Percentiles rank a stretch among this genome's conserved stretches.
Evolutionary conservation across 1,140 invertebrate species (phyloP).

Genomic region (Trachymyrmex cornetzi): DNA sequence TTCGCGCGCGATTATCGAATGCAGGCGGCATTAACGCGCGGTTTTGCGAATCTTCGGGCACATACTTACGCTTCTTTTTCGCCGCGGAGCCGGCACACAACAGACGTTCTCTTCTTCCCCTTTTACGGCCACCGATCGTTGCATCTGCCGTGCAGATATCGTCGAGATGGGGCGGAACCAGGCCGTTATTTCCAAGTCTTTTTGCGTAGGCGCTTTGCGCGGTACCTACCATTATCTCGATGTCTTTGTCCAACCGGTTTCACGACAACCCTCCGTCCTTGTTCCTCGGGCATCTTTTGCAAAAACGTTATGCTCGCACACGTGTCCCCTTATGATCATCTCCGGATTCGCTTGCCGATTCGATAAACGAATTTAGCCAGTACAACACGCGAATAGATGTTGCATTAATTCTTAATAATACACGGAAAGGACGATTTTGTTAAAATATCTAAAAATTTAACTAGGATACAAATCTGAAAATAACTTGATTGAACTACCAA

Average conservation of each 20-base stretch:
- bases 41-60: slow-evolving; percentile 50
- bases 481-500: too few species aligned
- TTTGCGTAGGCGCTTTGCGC: slow-evolving; percentile 59
- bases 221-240: slow-evolving; percentile 58
- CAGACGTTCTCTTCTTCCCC: slow-evolving; percentile 53
- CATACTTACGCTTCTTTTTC: slow-evolving; percentile 38
- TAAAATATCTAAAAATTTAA: too few species aligned
- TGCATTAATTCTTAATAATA: not conserved
- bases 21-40: slow-evolving; percentile 38
- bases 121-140: slow-evolving; percentile 50
- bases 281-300: not conserved
- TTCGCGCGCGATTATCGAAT: slow-evolving; percentile 12
- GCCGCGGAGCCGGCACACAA: slow-evolving; percentile 9
- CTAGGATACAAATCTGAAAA: too few species aligned
- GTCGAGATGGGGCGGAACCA: slow-evolving; percentile 47
- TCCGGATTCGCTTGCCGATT: slow-evolving; percentile 27
- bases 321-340: slow-evolving; percentile 44
- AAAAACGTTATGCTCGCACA: slow-evolving; percentile 54
- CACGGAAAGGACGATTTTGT: too few species aligned
- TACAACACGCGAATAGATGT: not conserved
- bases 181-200: slow-evolving; percentile 57
- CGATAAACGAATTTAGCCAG: not conserved
- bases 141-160: slow-evolving; percentile 64
- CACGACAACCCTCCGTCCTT: slow-evolving; percentile 31
- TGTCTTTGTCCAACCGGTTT: slow-evolving; percentile 60